Base-by-base conservation (phyloP, 2,888 invertebrate species). In the Torymus auratus region DNA sequence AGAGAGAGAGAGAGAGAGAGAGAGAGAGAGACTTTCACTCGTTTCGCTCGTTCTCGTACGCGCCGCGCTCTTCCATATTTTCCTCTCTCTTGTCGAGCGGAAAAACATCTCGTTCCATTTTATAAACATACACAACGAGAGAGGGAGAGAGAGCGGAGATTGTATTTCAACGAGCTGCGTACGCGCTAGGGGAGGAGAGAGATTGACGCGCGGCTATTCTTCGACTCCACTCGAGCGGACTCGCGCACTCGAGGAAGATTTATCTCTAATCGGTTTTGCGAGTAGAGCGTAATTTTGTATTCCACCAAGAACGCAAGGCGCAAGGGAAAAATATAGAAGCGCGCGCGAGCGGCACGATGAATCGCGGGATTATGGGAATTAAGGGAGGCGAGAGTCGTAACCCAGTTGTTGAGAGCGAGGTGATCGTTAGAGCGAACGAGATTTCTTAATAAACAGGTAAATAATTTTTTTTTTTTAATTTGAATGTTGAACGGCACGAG, bases 131-230 rank as follows among this genome's bases (percentile, higher is more conserved):
- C 64, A 7, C 41, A 41, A 41, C 41, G 41, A 41, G 41, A 65
- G 15, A 23, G 17, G 17, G 55, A 13, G 41, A 41, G 41, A 65
- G 15, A 23, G 17, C 41, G 55, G 15, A 62, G 69, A 68, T 69
- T 62, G 23, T 68, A 55, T 69, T 76, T 68, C 76, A 53, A 41
- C 41, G 41, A 41, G 41, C 7, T 41, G 53, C n/a, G 13, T 56
- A 41, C 0, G 3, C 52, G 55, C 3, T 3, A 67, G 17, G n/a
- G 14, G n/a, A 15, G 55, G 61, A 55, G 41, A 15, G 67, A 62
- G 61, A 69, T 76, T 76, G 68, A 56, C 75, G 41, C 75, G 41
- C 7, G 75, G 76, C 76, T 71, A 77, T 70, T 77, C 56, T 61
- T 75, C 60, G 28, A n/a, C 69, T 14, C 11, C 56, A 56, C 64